These are phyloP conservation scores for Falco rusticolus DNA, from an alignment of 2,797 vertebrate genomes.

Conservation along the genomic window DNA sequence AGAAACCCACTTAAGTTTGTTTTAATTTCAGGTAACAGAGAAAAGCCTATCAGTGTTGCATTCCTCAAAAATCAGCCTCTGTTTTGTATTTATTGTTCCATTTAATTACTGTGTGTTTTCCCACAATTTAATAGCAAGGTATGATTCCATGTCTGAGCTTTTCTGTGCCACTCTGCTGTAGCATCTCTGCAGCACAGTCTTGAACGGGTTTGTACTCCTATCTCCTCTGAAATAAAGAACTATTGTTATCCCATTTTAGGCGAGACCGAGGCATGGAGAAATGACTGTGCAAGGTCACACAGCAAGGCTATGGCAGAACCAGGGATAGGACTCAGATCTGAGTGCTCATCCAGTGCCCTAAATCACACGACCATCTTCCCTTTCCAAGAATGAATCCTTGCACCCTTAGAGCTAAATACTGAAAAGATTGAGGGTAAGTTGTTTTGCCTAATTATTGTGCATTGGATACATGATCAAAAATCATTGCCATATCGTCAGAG, in stretches of 20 bases:
- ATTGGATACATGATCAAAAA: neutral
- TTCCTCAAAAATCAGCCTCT: neutral
- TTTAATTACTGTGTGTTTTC: neutral
- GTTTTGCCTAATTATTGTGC: conserved; percentile 54
- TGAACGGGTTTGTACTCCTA: neutral
- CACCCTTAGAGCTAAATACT: conserved; percentile 65
- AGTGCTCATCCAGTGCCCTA: conserved; percentile 68
- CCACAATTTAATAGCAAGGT: neutral
- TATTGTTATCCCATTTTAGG: conserved; percentile 70
- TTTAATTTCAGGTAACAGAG: neutral
- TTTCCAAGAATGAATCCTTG: conserved; percentile 61
- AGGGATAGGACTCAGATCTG: conserved; percentile 66
- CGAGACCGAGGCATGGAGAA: conserved; percentile 55
- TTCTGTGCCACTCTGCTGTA: neutral
- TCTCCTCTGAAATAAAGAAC: conserved; percentile 66
- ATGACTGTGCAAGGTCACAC: conserved; percentile 68
- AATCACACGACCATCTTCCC: conserved; percentile 65
- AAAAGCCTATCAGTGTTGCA: neutral
- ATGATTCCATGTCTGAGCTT: neutral
- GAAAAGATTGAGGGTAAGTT: conserved; percentile 59
- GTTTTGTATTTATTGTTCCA: neutral
- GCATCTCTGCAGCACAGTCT: neutral
- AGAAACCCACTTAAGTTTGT: neutral
- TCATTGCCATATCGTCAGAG: neutral
- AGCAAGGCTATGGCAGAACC: conserved; percentile 62